Base-by-base conservation (phyloP, 2,888 invertebrate genomes). In the Odontomyia ornata region DNA sequence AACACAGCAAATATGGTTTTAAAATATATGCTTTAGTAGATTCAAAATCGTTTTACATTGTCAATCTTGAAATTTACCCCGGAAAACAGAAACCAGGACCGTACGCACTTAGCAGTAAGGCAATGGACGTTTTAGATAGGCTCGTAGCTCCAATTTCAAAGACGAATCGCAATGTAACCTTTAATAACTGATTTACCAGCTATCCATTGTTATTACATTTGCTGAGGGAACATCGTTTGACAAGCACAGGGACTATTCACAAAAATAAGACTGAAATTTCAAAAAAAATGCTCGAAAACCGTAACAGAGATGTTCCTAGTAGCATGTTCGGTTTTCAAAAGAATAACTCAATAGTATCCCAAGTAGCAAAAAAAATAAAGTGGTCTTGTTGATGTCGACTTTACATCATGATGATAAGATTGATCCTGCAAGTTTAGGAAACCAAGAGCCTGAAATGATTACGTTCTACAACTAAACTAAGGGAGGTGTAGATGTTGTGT, bases 1-100 rank as follows among this genome's bases (percentile, higher is more conserved):
- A 75, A 43, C 75, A 43, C 1, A 47, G 21, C 25, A 75, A 75
- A 56, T 75, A 75, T 47, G 64, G 75, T 0, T 23, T 75, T 2
- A 75, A 64, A 64, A 25, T 75, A 5, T 25, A 46, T 23, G 46
- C 25, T 47, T 1, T 27, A n/a, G n/a, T n/a, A n/a, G n/a, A n/a
- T n/a, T n/a, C n/a, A n/a, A n/a, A n/a, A n/a, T n/a, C n/a, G n/a
- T n/a, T n/a, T n/a, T n/a, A n/a, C n/a, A n/a, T n/a, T n/a, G n/a
- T n/a, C n/a, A n/a, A n/a, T n/a, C n/a, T n/a, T n/a, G n/a, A n/a
- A n/a, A n/a, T n/a, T n/a, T n/a, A n/a, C n/a, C n/a, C n/a, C n/a
- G n/a, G n/a, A n/a, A n/a, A n/a, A n/a, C n/a, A n/a, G n/a, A n/a
- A n/a, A n/a, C n/a, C n/a, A n/a, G n/a, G n/a, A n/a, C n/a, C n/a